Conservation (phyloP, 2,113 vertebrate species). For the Cettia cetti region DNA sequence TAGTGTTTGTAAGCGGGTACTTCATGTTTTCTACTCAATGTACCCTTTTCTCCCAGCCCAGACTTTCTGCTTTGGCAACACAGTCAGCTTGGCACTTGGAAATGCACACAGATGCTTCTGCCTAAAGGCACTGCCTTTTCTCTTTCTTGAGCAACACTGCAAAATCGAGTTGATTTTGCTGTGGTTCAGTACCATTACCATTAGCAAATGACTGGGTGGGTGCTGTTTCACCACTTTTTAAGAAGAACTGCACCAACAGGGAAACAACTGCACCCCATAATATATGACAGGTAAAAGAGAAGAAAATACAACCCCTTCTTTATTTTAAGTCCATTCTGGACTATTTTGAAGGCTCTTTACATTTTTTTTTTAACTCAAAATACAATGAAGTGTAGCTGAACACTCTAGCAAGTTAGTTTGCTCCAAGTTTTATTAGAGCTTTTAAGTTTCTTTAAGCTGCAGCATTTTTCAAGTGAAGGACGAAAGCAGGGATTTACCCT, state of each 20-base stretch:
- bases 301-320: neutral
- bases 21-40: neutral
- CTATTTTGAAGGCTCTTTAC: neutral
- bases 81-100: neutral
- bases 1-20: neutral
- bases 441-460: constrained; percentile 66
- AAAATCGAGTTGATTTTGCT: neutral
- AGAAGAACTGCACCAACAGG: neutral
- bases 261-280: neutral
- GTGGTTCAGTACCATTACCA: neutral
- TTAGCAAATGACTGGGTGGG: neutral
- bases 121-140: neutral
- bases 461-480: constrained; percentile 55
- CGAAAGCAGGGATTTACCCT: constrained; percentile 48
- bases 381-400: neutral
- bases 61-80: neutral
- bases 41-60: neutral
- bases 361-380: neutral
- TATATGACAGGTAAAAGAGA: neutral
- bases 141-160: neutral
- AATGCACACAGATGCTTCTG: neutral
- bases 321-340: neutral
- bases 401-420: neutral
- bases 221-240: neutral
- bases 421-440: constrained; percentile 50